A percentile compares a stretch with the other conserved stretches of the same genome.
These are phyloP conservation scores for Elephas maximus DNA, from an alignment of 2,113 vertebrate genomes.

Conservation along the genomic window DNA sequence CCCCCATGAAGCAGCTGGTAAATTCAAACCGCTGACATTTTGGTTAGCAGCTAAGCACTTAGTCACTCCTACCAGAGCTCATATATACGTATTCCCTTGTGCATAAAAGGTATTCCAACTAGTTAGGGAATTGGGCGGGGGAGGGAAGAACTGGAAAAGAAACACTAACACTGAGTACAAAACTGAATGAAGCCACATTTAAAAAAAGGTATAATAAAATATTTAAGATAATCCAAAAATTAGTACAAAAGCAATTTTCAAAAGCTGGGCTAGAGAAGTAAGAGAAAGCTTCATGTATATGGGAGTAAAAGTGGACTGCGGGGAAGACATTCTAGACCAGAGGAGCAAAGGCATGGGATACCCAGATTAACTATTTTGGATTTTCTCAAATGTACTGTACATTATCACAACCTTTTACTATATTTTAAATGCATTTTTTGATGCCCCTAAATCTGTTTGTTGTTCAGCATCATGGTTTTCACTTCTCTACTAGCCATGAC, in stretches of 20 bases:
- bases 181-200: background rate
- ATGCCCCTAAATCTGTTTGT: background rate
- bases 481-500: background rate
- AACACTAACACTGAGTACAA: background rate
- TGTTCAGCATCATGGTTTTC: background rate
- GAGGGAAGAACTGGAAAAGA: background rate
- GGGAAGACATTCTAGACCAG: background rate
- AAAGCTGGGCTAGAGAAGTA: background rate
- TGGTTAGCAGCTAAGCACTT: no score
- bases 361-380: background rate
- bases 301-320: background rate
- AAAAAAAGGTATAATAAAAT: background rate
- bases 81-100: no score
- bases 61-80: no score
- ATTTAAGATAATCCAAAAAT: conserved; percentile 8
- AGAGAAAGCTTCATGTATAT: background rate
- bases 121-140: background rate
- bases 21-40: no score
- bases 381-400: background rate
- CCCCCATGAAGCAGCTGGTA: no score
- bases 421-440: background rate
- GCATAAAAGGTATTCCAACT: background rate
- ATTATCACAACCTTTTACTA: conserved; percentile 11
- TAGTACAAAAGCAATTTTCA: background rate
- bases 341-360: background rate